These are phyloP conservation scores for Listronotus bonariensis DNA, from an alignment of 1,140 invertebrate genomes.

Conservation along the genomic window DNA sequence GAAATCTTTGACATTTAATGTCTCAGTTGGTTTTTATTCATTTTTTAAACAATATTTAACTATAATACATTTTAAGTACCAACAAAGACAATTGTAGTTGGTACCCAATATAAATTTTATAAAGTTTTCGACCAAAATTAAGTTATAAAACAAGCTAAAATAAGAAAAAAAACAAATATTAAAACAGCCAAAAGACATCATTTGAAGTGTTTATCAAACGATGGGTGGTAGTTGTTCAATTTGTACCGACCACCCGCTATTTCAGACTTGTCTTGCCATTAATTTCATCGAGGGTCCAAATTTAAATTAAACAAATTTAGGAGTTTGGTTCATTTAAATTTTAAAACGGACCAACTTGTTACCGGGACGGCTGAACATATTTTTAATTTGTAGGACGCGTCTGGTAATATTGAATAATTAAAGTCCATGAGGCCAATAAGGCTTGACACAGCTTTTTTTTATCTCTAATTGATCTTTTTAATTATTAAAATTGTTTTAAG, in stretches of 20 bases:
- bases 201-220: constrained; percentile 18
- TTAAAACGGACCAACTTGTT: constrained; percentile 9
- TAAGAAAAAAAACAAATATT: constrained; percentile 1
- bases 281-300: constrained; percentile 10
- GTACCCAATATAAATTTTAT: too few relatives aligned
- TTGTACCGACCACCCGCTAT: constrained; percentile 20
- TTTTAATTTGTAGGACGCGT: constrained; percentile 1
- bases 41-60: too few relatives aligned
- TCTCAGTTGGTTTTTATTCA: too few relatives aligned
- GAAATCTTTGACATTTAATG: too few relatives aligned
- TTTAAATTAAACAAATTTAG: constrained; percentile 15
- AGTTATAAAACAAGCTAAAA: background rate
- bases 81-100: too few relatives aligned
- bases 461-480: too few relatives aligned
- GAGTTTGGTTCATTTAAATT: constrained; percentile 1
- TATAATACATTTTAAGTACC: too few relatives aligned
- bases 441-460: too few relatives aligned
- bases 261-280: constrained; percentile 9
- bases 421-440: too few relatives aligned
- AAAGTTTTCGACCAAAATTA: too few relatives aligned
- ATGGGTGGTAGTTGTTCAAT: constrained; percentile 22
- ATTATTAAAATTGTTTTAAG: too few relatives aligned
- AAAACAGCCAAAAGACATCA: constrained; percentile 14
- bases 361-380: constrained; percentile 1
- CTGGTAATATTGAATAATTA: too few relatives aligned